Conservation (phyloP, 2,113 vertebrate species). For the Laterallus jamaicensis region DNA sequence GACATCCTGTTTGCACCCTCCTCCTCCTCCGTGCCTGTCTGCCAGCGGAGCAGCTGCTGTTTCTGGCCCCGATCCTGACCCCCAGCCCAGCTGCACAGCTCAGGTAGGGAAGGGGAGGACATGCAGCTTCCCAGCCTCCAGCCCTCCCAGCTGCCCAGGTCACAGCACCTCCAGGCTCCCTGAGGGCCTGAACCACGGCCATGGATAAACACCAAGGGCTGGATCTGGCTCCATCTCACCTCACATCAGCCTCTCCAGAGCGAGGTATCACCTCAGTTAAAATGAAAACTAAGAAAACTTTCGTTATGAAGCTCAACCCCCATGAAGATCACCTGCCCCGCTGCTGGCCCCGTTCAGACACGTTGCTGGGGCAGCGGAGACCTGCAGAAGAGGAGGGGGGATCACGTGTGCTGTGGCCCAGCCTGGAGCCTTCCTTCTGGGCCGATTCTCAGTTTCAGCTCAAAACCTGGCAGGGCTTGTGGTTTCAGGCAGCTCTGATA, state of each 20-base stretch:
- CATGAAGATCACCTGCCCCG: background rate
- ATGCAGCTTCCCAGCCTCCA: background rate
- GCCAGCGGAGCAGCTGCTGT: background rate
- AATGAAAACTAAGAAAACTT: background rate
- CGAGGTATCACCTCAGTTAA: background rate
- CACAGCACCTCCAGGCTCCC: background rate
- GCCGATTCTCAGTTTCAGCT: background rate
- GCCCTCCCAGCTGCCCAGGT: background rate
- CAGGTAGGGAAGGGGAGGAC: background rate
- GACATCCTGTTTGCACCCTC: background rate
- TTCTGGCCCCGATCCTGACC: background rate
- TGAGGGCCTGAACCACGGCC: background rate
- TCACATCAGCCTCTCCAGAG: background rate
- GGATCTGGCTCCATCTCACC: background rate
- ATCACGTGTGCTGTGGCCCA: rapidly evolving
- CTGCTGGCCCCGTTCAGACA: background rate
- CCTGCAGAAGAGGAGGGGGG: background rate
- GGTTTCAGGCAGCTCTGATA: background rate
- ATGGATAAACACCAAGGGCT: rapidly evolving
- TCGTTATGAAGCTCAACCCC: background rate
- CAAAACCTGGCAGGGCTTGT: background rate
- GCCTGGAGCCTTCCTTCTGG: background rate
- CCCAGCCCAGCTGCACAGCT: background rate
- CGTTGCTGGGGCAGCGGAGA: rapidly evolving
- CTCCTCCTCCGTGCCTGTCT: rapidly evolving